phyloP scores from a whole-genome alignment of 1,140 invertebrate species.

The Oscheius sp. region DNA sequence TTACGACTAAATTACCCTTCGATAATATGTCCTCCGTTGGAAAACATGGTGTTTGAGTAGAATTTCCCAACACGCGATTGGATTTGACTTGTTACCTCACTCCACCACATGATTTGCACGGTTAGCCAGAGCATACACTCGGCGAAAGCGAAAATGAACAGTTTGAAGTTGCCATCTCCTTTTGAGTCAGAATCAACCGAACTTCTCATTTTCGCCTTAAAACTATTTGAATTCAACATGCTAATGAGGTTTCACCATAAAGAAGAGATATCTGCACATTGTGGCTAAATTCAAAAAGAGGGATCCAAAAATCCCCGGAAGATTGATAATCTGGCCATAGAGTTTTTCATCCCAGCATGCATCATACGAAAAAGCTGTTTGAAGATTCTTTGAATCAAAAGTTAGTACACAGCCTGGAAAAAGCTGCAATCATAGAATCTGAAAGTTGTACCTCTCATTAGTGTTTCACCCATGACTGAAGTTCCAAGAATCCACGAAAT shows the following conservation, averaged over 20 bases:
- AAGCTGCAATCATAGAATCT: not conserved
- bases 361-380: not conserved
- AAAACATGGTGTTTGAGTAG: conserved; percentile 4
- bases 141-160: not conserved
- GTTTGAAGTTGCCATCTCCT: not conserved
- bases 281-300: not conserved
- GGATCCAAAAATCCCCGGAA: not conserved
- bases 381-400: not conserved
- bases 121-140: not conserved
- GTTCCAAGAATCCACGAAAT: not conserved
- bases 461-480: not conserved
- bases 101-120: not conserved
- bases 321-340: conserved; percentile 5
- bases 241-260: not conserved
- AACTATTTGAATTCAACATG: not conserved
- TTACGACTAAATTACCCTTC: not conserved
- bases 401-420: not conserved
- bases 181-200: not conserved
- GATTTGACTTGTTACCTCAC: not conserved
- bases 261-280: not conserved
- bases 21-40: not conserved
- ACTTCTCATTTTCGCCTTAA: not conserved
- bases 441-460: not conserved
- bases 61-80: not conserved
- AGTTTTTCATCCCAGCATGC: not conserved